Evolutionary conservation across 2,888 invertebrate species (phyloP).

Genomic region (Chloroclystis v-ata): DNA sequence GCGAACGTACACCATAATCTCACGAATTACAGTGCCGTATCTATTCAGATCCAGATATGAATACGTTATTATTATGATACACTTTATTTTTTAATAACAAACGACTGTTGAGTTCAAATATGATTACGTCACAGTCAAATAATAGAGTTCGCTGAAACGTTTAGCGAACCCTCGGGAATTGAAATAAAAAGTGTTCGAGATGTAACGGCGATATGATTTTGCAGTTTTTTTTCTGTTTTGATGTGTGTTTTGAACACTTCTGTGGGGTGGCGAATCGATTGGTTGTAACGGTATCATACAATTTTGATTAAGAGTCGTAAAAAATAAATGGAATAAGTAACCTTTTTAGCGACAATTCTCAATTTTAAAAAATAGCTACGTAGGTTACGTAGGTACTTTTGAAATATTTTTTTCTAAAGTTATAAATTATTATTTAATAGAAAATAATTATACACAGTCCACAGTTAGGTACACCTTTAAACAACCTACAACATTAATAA

Average conservation of each 20-base stretch:
- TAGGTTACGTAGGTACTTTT: background rate
- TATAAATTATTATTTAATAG: too few species aligned
- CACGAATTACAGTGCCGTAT: slow-evolving; percentile 37
- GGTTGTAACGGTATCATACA: slow-evolving; percentile 35
- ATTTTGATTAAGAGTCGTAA: slow-evolving; percentile 25
- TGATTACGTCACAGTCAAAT: slow-evolving; percentile 75
- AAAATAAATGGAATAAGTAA: background rate
- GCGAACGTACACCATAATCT: slow-evolving; percentile 17
- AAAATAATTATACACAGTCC: too few species aligned
- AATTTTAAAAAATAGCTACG: too few species aligned
- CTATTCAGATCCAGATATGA: slow-evolving; percentile 75
- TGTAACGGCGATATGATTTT: slow-evolving; percentile 77
- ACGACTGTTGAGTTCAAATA: slow-evolving; percentile 64
- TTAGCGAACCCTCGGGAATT: slow-evolving; percentile 76
- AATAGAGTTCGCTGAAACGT: slow-evolving; percentile 75
- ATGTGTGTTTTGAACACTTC: slow-evolving; percentile 63
- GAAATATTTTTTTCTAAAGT: too few species aligned
- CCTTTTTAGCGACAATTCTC: background rate
- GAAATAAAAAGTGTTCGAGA: slow-evolving; percentile 76
- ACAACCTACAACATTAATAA: too few species aligned
- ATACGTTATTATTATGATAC: slow-evolving; percentile 74
- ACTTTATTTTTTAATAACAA: slow-evolving; percentile 75
- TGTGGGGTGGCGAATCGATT: slow-evolving; percentile 54
- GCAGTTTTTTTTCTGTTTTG: slow-evolving; percentile 62
- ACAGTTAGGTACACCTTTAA: too few species aligned